Evolutionary conservation across 1,140 invertebrate species (phyloP), one percentile per base, ranked within the genome.

Genomic region (Lepeophtheirus salmonis): DNA sequence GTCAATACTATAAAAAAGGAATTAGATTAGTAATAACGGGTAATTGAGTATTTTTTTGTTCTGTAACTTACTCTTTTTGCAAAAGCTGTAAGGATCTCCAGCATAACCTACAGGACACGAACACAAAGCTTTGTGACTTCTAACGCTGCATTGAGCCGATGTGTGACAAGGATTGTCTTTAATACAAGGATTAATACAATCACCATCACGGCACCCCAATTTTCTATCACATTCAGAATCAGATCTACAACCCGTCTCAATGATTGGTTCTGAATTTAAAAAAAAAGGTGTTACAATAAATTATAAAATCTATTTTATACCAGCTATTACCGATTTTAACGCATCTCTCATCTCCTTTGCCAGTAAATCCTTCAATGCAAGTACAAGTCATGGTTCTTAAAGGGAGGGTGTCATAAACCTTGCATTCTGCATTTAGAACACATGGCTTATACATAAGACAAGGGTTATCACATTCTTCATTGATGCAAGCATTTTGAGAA

Each of bases 381-480:
- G 62, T 62, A 56, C 67, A 68, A 18, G 56, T 63, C 18, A 65
- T 59, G 17, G 65, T 63, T 51, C 66, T 55, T 21, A 87, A 76
- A 2, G 87, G 87, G 60, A 89, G 69, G 1, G 84, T 87, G 66
- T 89, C 81, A 4, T 87, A 79, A 0, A 90, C 68, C 20, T 82
- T 77, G 68, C 89, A 92, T 51, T 79, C 77, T 0, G 87, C 80
- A 70, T 89, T 82, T 25, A 56, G 60, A 21, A 59, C 63, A 54
- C 66, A 67, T 12, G 66, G 66, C 0, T 66, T 55, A n/a, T 64
- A 54, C n/a, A 25, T 23, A 21, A 17, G 21, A 55, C 66, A 67
- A 17, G 61, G 63, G 50, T 67, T 51, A 13, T 60, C 62, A 56
- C 66, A 67, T 25, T 63, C 49, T 64, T 14, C 63, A 51, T 66